Percentiles rank a stretch among this genome's conserved stretches.
These are phyloP conservation scores for Clamator glandarius DNA, from an alignment of 2,797 vertebrate genomes.

Conservation along the genomic window DNA sequence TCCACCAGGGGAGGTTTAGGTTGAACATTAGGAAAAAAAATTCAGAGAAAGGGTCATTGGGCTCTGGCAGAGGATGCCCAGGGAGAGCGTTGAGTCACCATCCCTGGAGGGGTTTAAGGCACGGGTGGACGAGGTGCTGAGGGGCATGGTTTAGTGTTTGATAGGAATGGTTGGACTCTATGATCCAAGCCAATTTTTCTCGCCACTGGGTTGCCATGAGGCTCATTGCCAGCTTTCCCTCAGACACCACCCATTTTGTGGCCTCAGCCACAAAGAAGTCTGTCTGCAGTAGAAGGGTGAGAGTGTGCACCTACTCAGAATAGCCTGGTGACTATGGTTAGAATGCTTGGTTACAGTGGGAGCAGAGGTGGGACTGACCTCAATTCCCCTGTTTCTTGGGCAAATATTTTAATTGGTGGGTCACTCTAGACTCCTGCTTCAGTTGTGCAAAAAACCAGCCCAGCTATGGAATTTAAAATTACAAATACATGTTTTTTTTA, in stretches of 20 bases:
- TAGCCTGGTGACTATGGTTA: neutral
- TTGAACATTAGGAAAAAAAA: too few species aligned
- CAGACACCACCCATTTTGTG: neutral
- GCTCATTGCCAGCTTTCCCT: neutral
- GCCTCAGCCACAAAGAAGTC: neutral
- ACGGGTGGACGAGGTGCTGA: too few species aligned
- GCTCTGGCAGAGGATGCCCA: too few species aligned
- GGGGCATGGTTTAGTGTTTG: too few species aligned
- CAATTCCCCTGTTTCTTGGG: neutral
- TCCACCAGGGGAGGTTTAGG: too few species aligned
- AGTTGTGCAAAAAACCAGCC: neutral
- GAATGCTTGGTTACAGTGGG: neutral
- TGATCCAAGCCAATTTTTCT: neutral
- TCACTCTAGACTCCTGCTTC: neutral
- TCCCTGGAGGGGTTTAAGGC: too few species aligned
- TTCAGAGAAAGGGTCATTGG: too few species aligned
- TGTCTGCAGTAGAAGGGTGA: rapidly evolving
- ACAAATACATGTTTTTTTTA: neutral
- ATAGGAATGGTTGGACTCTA: too few species aligned
- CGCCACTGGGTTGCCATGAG: neutral
- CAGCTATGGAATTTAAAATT: neutral
- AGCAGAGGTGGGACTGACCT: neutral
- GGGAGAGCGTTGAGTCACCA: too few species aligned
- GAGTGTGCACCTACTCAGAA: rapidly evolving
- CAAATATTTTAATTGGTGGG: neutral